Base-by-base conservation (phyloP, 2,888 invertebrate species). In the Hetaerina titia region DNA sequence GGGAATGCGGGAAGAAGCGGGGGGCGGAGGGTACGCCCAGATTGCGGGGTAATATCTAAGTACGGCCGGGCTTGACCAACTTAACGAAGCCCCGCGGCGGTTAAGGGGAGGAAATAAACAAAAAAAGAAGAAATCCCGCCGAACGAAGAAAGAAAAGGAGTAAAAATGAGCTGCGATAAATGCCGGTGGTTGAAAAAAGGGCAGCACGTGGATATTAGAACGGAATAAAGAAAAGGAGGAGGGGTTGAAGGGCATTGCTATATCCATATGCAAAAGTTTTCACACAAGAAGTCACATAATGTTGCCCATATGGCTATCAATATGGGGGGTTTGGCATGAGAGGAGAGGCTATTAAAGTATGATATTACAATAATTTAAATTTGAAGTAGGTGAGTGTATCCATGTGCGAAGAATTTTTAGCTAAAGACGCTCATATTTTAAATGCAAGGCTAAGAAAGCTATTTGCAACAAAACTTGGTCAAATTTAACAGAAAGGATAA, bases 31-130 rank as follows among this genome's bases (percentile, higher is more conserved):
- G 81, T 0, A n/a, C n/a, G 69, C 22, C 22, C 69, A 69, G 69
- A 22, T 69, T 69, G 60, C 60, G 17, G 60, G 69, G 69, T 81
- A 81, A 81, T 81, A 81, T 81, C 81, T 81, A 81, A 81, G 81
- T 81, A 31, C 81, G 31, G 69, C 69, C n/a, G 81, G 31, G 81
- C 31, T 81, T 81, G 81, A 81, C 81, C 81, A 81, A 81, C 81
- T 81, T 81, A 81, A 81, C 81, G 81, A 81, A 81, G 81, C 81
- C 81, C 81, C 31, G 81, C 25, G 81, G 81, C 81, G 31, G 13
- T 81, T 81, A 31, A 31, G 19, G 31, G 31, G 31, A 22, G 81
- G 25, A 15, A 11, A 22, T 11, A 9, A 31, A 25, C 15, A 31
- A 81, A 81, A 81, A 22, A 81, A 81, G 81, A 13, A 81, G 31